Conservation (phyloP, 2,797 vertebrate genomes). For the Potorous gilbertii region DNA sequence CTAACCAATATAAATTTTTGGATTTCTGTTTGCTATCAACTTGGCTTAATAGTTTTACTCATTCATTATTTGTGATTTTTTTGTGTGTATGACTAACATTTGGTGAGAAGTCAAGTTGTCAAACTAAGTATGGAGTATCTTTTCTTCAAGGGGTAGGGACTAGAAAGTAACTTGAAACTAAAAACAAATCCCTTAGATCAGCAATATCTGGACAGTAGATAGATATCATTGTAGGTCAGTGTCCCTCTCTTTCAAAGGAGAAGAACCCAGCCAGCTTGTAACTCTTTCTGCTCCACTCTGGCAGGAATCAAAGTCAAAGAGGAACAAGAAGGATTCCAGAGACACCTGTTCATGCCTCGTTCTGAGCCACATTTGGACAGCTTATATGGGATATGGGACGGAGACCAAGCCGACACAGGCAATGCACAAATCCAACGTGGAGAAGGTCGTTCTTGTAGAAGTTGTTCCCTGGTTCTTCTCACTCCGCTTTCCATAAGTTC, state of each 20-base stretch:
- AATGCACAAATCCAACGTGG: too few relatives aligned
- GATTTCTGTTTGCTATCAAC: background rate
- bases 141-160: background rate
- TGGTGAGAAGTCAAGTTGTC: background rate
- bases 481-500: background rate
- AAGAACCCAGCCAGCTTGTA: background rate
- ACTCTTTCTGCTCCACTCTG: background rate
- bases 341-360: background rate
- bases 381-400: too few relatives aligned
- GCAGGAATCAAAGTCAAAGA: background rate
- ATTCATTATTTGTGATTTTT: background rate
- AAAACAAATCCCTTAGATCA: too few relatives aligned
- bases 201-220: too few relatives aligned
- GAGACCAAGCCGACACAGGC: too few relatives aligned
- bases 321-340: background rate
- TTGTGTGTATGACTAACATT: background rate
- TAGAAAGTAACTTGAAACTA: background rate
- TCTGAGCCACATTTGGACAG: background rate
- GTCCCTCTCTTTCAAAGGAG: too few relatives aligned
- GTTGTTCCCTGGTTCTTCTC: background rate
- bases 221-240: too few relatives aligned
- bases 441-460: background rate
- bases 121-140: background rate
- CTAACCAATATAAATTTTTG: background rate
- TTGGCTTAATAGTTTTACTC: background rate